These are phyloP conservation scores for Vollenhovia emeryi DNA, from an alignment of 1,140 invertebrate genomes.

Conservation along the genomic window DNA sequence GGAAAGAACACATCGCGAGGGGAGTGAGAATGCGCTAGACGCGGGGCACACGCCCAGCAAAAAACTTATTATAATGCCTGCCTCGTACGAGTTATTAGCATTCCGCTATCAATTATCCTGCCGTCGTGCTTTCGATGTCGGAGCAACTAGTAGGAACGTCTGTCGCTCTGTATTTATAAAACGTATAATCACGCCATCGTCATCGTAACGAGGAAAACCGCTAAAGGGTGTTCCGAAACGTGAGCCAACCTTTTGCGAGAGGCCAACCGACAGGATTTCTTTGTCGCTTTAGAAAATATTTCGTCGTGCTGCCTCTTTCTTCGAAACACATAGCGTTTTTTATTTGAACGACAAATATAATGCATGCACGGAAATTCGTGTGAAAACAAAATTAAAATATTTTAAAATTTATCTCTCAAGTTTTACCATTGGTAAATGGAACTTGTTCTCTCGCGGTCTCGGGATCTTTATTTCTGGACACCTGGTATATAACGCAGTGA, in stretches of 20 bases:
- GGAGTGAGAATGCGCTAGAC: conserved; percentile 61
- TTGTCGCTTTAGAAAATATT: neutral
- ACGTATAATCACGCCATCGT: conserved; percentile 35
- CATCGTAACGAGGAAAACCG: conserved; percentile 29
- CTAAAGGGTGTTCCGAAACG: conserved; percentile 32
- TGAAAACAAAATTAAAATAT: neutral
- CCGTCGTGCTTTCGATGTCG: conserved; percentile 61
- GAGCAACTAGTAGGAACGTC: conserved; percentile 57
- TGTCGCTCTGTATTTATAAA: conserved; percentile 52
- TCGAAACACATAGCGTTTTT: neutral
- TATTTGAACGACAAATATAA: neutral
- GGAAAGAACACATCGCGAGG: conserved; percentile 44
- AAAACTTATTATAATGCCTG: conserved; percentile 81
- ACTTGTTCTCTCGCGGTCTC: neutral
- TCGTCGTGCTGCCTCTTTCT: neutral
- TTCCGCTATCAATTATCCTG: conserved; percentile 81
- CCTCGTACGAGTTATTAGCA: conserved; percentile 82
- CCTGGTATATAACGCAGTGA: conserved; percentile 1
- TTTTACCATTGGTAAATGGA: neutral
- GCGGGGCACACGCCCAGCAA: conserved; percentile 62
- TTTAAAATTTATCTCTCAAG: neutral
- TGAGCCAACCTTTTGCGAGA: neutral
- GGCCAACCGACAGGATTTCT: neutral
- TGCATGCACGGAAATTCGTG: neutral
- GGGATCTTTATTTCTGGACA: neutral